Evolutionary conservation across 37 sponge, comb jelly and placozoan genomes (phyloP), one percentile per base, ranked within the genome.

Genomic region (Crambe crambe): DNA sequence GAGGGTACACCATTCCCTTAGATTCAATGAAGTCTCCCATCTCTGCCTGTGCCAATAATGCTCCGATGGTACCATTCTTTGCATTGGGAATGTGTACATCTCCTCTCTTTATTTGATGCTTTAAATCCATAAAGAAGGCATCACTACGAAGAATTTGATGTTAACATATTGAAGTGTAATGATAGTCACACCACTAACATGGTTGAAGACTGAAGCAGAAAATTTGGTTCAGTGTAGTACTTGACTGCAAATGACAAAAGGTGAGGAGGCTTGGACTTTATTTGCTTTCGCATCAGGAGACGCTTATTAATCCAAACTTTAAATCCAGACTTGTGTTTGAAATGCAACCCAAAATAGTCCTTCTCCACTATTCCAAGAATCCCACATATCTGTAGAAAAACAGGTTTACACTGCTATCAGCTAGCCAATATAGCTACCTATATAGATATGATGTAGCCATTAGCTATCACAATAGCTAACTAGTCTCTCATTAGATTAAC

Each of bases 341-440:
- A 85, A 34, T 81, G 54, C 1, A 92, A 70, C 1, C 93, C 85
- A 77, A 92, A 92, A 73, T 92, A 92, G 70, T 92, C 93, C 58
- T 68, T 78, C 42, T 92, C 93, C 37, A 92, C 89, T 37, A 88
- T 81, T 2, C 89, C 93, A 18, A 92, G 85, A 26, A 81, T 39
- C 4, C 70, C 90, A 47, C 93, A 92, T 64, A 92, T 81, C 93
- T 92, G 57, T 0, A 40, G 21, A 5, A 44, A 83, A 30, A 20
- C 17, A 6, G 34, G 20, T 21, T 39, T 34, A 32, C 42, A 21
- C 21, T 15, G 12, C 10, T 6, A 15, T 5, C 17, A 60, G 23
- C 23, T 25, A 60, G 23, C 27, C 68, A 21, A 68, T 68, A 20
- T 36, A 30, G 20, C 37, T 36, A 35, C 9, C 36, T 68, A 68